phyloP scores from a whole-genome alignment of 2,113 vertebrate genomes.

The Calidris pugnax region DNA sequence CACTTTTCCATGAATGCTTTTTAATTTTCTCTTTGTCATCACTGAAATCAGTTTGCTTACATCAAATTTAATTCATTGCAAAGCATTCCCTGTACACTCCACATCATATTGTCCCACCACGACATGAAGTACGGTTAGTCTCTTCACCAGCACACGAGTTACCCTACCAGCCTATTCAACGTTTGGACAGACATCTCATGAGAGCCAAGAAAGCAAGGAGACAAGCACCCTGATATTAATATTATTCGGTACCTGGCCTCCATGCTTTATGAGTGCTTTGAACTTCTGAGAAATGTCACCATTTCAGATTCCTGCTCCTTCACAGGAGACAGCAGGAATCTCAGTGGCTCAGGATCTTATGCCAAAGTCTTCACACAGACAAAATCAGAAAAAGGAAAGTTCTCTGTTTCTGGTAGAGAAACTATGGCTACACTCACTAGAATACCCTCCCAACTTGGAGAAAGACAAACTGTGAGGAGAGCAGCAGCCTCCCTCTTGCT shows the following conservation, averaged over 20 bases:
- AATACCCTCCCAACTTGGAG: background rate
- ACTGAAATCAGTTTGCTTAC: background rate
- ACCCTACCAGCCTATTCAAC: background rate
- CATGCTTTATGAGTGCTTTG: too few relatives aligned
- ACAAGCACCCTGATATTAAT: background rate
- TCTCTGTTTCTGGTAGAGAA: background rate
- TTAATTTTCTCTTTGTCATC: background rate
- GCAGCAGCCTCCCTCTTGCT: background rate
- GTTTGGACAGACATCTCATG: background rate
- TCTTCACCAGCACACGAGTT: background rate
- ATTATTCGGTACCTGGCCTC: background rate
- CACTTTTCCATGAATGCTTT: background rate
- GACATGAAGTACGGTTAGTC: background rate
- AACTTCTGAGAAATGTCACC: background rate
- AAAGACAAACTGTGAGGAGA: background rate
- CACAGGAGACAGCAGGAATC: background rate
- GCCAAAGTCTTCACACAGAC: background rate
- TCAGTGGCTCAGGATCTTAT: background rate
- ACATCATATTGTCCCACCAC: background rate
- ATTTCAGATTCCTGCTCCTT: background rate
- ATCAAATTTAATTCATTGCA: background rate
- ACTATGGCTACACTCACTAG: background rate
- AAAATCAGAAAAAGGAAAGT: background rate
- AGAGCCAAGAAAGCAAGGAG: background rate
- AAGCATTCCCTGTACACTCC: background rate